Percentiles rank a stretch among this genome's conserved stretches.
These are phyloP conservation scores for Acanthurus leucopareius DNA, from an alignment of 2,797 vertebrate genomes.

Conservation along the genomic window DNA sequence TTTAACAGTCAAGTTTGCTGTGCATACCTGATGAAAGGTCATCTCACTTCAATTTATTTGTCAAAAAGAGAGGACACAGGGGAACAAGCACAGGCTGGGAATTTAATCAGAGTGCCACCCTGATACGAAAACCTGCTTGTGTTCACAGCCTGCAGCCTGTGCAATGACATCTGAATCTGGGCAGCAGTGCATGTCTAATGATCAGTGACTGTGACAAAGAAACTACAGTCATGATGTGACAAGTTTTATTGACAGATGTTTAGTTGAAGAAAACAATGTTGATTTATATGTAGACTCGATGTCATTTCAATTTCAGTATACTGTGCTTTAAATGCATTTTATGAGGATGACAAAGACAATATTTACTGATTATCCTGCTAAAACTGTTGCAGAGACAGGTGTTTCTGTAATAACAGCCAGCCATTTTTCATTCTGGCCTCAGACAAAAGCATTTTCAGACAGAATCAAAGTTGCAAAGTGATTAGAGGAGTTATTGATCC, in stretches of 20 bases:
- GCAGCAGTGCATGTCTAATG: slow-evolving; percentile 58
- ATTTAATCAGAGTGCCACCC: slow-evolving; percentile 66
- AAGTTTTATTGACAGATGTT: slow-evolving; percentile 53
- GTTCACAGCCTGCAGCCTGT: slow-evolving; percentile 43
- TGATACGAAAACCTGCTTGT: slow-evolving; percentile 55
- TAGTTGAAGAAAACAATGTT: slow-evolving; percentile 10
- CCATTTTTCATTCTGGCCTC: slow-evolving; percentile 49
- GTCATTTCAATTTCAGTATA: neutral
- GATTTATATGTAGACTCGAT: slow-evolving; percentile 4
- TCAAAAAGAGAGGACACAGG: slow-evolving; percentile 65
- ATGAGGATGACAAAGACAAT: neutral
- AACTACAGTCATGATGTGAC: slow-evolving; percentile 33
- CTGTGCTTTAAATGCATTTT: neutral
- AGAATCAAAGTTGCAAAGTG: slow-evolving; percentile 60
- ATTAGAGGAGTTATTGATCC: slow-evolving; percentile 70
- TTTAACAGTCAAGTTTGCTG: slow-evolving; percentile 60
- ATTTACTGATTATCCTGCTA: neutral
- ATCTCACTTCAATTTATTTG: slow-evolving; percentile 73
- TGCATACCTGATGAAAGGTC: slow-evolving; percentile 75
- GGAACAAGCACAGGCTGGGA: slow-evolving; percentile 50
- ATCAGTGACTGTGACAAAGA: slow-evolving; percentile 54
- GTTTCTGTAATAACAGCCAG: neutral
- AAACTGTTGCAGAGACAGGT: neutral
- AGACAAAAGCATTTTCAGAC: slow-evolving; percentile 41
- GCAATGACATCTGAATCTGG: slow-evolving; percentile 23